phyloP scores from a whole-genome alignment of 2,888 invertebrate species.

The Uloborus plumipes region DNA sequence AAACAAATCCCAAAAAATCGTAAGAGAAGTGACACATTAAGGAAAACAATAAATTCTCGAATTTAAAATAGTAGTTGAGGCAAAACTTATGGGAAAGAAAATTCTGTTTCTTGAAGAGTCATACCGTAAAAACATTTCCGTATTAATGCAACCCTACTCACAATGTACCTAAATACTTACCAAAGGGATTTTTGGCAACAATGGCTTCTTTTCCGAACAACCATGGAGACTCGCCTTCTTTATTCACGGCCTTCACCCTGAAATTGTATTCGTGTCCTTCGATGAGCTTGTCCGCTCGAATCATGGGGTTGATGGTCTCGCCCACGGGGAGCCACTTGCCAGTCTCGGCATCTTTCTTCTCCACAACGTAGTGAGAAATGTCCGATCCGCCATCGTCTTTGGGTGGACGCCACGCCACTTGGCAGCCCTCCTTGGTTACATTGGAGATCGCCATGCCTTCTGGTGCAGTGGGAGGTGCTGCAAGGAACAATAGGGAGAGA shows the following conservation, averaged over 20 bases:
- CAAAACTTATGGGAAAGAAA: no score
- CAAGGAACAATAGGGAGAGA: constrained; percentile 72
- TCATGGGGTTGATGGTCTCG: constrained; percentile 83
- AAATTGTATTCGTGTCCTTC: constrained; percentile 98
- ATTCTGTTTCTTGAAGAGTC: not conserved
- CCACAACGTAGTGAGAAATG: constrained; percentile 91
- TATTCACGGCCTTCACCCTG: constrained; percentile 95
- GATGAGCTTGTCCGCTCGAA: constrained; percentile 89
- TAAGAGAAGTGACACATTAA: no score
- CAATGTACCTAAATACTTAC: constrained; percentile 72
- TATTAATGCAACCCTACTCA: no score
- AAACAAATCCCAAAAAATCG: no score
- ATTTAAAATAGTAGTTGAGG: no score
- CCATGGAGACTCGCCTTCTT: constrained; percentile 97
- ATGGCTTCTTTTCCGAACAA: constrained; percentile 90
- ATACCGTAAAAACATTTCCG: no score
- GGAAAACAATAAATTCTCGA: no score
- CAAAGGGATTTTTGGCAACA: constrained; percentile 94
- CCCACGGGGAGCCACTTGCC: constrained; percentile 97
- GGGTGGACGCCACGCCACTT: constrained; percentile 90
- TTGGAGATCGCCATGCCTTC: constrained; percentile 77
- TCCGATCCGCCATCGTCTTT: constrained; percentile 90
- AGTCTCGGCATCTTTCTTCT: constrained; percentile 96
- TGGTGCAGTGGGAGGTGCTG: constrained; percentile 71
- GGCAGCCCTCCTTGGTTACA: constrained; percentile 91